Base-by-base conservation (phyloP, 2,797 vertebrate species). In the Poecilia wingei region DNA sequence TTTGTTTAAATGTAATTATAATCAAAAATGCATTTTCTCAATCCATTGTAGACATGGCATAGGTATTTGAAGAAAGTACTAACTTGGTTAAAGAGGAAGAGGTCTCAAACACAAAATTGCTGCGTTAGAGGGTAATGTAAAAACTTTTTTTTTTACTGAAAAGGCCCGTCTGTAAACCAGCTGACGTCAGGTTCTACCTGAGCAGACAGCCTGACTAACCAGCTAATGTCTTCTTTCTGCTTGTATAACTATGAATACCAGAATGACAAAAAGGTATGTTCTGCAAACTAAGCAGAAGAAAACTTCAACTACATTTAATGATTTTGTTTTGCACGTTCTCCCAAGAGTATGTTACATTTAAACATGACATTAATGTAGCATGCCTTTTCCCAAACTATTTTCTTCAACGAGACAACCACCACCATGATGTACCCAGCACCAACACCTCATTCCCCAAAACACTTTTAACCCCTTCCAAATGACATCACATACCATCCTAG, bases 401-500 rank as follows among this genome's bases (percentile, higher is more conserved):
- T 7, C 25, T 70, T n/a, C 10, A 7, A 20, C 2, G 28, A 43
- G 10, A 45, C 72, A 3, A 75, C 86, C 85, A 82, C 77, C 90
- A 91, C 87, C 87, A 66, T 57, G 20, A 85, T 22, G 70, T 22
- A 82, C 77, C 86, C 86, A 87, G 72, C 90, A 92, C 87, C 79
- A 68, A 69, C 74, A 81, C 71, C 79, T 83, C 43, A 82, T 39
- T 39, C 69, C 39, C 66, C 43, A 28, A 61, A 36, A 85, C 79
- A 83, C 80, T 36, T 83, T 76, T 69, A 77, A 75, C 72, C 57
- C 71, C 72, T 49, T 33, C 84, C 73, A 72, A 79, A 75, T 2
- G 9, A 71, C 83, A 82, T 89, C 88, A 93, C 93, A 84, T 94
- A 94, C 93, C 93, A 70, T 91, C 80, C 91, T 84, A 86, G 71